These are phyloP conservation scores for Tachuris rubrigastra DNA, from an alignment of 2,113 vertebrate genomes.

Conservation along the genomic window DNA sequence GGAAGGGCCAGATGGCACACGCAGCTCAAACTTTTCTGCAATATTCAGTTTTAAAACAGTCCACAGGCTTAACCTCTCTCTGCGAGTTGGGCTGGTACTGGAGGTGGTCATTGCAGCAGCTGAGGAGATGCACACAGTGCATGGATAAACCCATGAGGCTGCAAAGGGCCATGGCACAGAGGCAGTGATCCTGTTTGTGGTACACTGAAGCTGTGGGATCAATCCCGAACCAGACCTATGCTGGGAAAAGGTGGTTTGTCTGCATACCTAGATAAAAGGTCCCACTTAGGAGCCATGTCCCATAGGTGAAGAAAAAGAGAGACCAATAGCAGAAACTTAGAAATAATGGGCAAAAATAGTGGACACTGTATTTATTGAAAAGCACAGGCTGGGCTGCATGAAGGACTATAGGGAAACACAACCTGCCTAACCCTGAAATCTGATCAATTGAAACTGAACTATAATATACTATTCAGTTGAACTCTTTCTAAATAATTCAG, in stretches of 20 bases:
- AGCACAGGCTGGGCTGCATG: not conserved
- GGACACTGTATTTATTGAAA: not conserved
- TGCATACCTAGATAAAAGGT: too few species aligned
- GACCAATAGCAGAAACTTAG: not conserved
- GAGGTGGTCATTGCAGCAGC: not conserved
- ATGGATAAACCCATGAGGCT: not conserved
- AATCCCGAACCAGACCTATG: fast-evolving
- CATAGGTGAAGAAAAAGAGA: not conserved
- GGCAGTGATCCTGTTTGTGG: fast-evolving
- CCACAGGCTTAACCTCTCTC: not conserved
- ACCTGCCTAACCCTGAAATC: not conserved
- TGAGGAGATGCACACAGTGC: not conserved
- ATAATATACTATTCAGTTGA: not conserved
- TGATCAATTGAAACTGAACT: not conserved
- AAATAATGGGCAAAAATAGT: not conserved
- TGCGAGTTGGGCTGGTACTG: not conserved
- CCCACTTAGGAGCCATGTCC: too few species aligned
- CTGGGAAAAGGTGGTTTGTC: not conserved
- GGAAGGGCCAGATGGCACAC: not conserved
- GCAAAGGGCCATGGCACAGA: not conserved
- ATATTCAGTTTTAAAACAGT: not conserved
- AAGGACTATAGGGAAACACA: not conserved
- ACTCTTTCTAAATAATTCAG: not conserved
- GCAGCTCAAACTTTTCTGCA: not conserved
- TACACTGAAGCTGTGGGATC: not conserved